These are phyloP conservation scores for Adoxophyes honmai DNA, from an alignment of 1,140 invertebrate genomes.

Conservation along the genomic window DNA sequence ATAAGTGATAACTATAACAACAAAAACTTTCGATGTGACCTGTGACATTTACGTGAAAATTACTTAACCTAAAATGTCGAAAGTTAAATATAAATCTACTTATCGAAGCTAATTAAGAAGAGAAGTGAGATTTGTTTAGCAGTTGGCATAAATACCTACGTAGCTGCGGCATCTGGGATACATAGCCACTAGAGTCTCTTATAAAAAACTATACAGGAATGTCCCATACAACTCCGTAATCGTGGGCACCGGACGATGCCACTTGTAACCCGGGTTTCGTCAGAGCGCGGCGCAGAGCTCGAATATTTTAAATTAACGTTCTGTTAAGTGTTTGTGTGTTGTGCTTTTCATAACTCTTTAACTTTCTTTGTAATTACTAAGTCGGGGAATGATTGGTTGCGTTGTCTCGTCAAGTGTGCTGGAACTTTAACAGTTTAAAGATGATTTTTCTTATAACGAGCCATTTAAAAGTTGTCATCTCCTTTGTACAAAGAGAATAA, in stretches of 20 bases:
- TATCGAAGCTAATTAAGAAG: too few relatives aligned
- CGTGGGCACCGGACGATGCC: conserved; percentile 32
- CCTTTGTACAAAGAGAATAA: too few relatives aligned
- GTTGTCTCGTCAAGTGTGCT: background rate
- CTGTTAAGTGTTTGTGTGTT: conserved; percentile 43
- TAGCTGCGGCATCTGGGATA: too few relatives aligned
- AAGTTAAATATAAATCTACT: too few relatives aligned
- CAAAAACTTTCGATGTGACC: too few relatives aligned
- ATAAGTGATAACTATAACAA: too few relatives aligned
- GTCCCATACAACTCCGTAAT: background rate
- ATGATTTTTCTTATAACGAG: background rate
- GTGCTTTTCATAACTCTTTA: conserved; percentile 20
- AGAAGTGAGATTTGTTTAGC: too few relatives aligned
- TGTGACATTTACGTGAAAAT: too few relatives aligned
- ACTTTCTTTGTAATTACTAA: conserved; percentile 12
- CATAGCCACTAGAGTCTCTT: background rate
- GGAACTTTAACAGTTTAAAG: background rate
- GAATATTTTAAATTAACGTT: conserved; percentile 55
- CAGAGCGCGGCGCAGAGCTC: conserved; percentile 49
- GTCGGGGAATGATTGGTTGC: background rate
- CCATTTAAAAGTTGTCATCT: too few relatives aligned
- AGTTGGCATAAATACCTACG: too few relatives aligned
- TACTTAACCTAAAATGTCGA: too few relatives aligned
- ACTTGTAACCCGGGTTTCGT: conserved; percentile 45
- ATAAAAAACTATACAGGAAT: background rate